A percentile compares a stretch with the other conserved stretches of the same genome.
These are phyloP conservation scores for Trogon melanurus DNA, from an alignment of 2,113 vertebrate species.

Conservation along the genomic window DNA sequence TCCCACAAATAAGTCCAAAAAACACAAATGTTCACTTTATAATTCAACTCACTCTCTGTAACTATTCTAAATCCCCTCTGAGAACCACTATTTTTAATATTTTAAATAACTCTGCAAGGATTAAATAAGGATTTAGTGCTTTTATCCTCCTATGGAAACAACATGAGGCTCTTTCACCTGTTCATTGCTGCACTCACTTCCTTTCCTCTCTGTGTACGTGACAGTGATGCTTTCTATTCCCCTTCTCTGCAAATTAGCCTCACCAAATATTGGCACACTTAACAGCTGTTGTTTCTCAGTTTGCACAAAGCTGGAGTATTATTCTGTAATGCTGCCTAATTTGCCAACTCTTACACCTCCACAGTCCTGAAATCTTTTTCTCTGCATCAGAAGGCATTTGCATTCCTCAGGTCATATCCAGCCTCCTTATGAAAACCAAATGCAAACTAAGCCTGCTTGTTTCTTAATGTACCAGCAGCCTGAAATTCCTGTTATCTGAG, in stretches of 20 bases:
- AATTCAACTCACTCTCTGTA: slow-evolving; percentile 31
- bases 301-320: slow-evolving; percentile 30
- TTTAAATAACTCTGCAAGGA: slow-evolving; percentile 58
- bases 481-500: background rate
- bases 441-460: background rate
- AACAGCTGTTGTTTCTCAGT: slow-evolving; percentile 41
- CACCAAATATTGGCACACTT: slow-evolving; percentile 2
- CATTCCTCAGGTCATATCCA: background rate
- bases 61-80: slow-evolving; percentile 27
- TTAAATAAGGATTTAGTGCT: slow-evolving; percentile 58
- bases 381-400: slow-evolving; percentile 26
- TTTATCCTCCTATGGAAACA: slow-evolving; percentile 33
- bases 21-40: background rate
- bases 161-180: background rate
- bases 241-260: slow-evolving; percentile 41
- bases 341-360: slow-evolving; percentile 4
- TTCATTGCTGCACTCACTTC: background rate
- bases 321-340: background rate
- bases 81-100: slow-evolving; percentile 53
- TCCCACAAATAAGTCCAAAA: background rate
- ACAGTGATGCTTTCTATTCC: background rate
- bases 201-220: background rate
- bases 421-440: slow-evolving; percentile 1
- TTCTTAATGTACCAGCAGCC: background rate
- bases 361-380: slow-evolving; percentile 18